Conservation (phyloP, 2,113 vertebrate species). For the Emydura subglobosa region DNA sequence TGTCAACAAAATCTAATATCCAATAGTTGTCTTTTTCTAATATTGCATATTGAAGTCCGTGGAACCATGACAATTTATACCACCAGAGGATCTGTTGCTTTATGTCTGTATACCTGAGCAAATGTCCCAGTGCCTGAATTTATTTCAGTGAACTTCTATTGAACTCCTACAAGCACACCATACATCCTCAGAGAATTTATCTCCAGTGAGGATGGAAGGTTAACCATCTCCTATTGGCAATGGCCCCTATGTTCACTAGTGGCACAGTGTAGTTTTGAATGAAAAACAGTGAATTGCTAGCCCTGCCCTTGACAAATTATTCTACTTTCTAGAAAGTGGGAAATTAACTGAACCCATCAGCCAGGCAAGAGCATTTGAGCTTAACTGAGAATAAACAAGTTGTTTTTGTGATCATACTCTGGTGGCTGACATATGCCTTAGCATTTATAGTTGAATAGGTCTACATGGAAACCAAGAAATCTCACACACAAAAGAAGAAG, state of each 20-base stretch:
- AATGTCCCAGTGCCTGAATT: background rate
- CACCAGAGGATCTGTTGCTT: accelerated
- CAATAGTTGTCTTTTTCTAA: background rate
- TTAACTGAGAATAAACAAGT: background rate
- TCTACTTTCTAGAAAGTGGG: background rate
- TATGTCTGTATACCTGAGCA: background rate
- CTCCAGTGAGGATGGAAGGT: background rate
- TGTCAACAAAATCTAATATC: background rate
- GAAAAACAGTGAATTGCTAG: background rate
- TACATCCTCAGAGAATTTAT: background rate
- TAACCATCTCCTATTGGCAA: background rate
- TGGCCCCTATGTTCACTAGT: accelerated
- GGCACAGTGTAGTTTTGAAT: background rate
- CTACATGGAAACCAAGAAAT: accelerated
- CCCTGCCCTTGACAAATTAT: background rate
- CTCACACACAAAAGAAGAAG: accelerated
- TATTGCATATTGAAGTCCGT: background rate
- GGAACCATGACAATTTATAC: background rate
- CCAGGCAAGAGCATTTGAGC: background rate
- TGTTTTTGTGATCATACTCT: background rate
- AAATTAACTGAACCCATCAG: background rate
- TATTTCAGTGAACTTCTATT: background rate
- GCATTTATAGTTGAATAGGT: background rate
- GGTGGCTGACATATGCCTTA: accelerated
- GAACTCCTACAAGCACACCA: accelerated